These are phyloP conservation scores for Lottia scabra DNA, from an alignment of 2,888 invertebrate species.

Conservation along the genomic window DNA sequence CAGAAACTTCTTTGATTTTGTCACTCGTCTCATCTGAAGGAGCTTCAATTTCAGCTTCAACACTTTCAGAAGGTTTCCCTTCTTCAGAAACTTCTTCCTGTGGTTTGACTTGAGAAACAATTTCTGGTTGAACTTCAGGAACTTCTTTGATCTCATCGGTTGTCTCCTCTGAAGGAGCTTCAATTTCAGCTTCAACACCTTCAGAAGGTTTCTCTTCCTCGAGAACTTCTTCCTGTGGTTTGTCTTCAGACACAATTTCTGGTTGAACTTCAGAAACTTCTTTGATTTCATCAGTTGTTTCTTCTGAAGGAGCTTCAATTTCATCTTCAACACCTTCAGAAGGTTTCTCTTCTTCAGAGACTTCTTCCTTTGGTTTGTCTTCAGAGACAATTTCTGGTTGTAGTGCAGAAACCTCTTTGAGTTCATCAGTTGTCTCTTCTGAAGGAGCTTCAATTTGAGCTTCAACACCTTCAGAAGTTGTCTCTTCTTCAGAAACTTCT, in stretches of 20 bases:
- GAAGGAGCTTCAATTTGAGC: conserved; percentile 12
- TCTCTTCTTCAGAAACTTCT: background rate
- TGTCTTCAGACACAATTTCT: too few relatives aligned
- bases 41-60: too few relatives aligned
- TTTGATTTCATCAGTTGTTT: conserved; percentile 11
- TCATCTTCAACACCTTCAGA: too few relatives aligned
- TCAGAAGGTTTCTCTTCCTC: background rate
- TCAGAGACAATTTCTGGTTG: conserved; percentile 23
- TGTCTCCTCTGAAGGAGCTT: background rate
- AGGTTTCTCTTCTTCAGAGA: conserved; percentile 26
- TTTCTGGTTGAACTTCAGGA: conserved; percentile 8
- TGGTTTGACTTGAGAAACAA: background rate
- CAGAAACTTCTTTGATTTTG: background rate
- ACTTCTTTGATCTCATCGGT: conserved; percentile 10
- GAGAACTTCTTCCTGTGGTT: too few relatives aligned
- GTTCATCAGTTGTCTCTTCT: background rate
- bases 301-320: too few relatives aligned
- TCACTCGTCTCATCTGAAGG: too few relatives aligned
- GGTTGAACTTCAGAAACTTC: conserved; percentile 25
- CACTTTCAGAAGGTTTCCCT: background rate
- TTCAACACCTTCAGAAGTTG: too few relatives aligned
- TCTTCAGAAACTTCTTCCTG: conserved; percentile 7
- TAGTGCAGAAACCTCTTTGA: background rate
- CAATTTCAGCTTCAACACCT: conserved; percentile 7
- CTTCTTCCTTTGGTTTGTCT: conserved; percentile 4